These are phyloP conservation scores for Lytechinus variegatus DNA, from an alignment of 35 echinoderm and acorn worm genomes.

Conservation along the genomic window DNA sequence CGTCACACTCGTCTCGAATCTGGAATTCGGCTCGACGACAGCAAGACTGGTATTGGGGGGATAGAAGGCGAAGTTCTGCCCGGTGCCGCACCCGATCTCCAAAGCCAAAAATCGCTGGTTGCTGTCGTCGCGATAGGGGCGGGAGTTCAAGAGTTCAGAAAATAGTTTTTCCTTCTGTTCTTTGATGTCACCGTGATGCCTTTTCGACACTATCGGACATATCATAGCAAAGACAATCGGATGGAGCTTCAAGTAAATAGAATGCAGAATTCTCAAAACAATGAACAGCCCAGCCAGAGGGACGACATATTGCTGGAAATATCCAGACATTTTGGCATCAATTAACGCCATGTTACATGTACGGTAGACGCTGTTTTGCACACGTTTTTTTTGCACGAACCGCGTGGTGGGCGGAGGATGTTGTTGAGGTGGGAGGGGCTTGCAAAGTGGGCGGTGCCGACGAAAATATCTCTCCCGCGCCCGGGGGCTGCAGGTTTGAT, in stretches of 20 bases:
- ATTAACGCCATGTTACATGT: background rate
- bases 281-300: background rate
- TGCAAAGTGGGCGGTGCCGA: too few relatives aligned
- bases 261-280: background rate
- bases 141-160: background rate
- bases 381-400: too few relatives aligned
- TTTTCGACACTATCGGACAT: background rate
- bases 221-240: background rate
- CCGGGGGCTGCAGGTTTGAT: too few relatives aligned
- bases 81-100: slow-evolving; percentile 32
- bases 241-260: background rate
- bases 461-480: too few relatives aligned
- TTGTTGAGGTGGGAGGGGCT: too few relatives aligned
- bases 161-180: slow-evolving; percentile 12
- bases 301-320: slow-evolving; percentile 10
- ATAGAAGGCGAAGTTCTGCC: background rate
- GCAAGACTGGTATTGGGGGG: background rate
- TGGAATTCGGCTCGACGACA: slow-evolving; percentile 8
- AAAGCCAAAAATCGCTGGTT: slow-evolving; percentile 4
- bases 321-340: background rate
- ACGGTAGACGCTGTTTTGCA: background rate
- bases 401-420: too few relatives aligned
- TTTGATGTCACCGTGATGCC: background rate
- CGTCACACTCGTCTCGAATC: background rate
- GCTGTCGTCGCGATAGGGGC: background rate